Base-by-base conservation (phyloP, 2,113 vertebrate genomes). In the Tangachromis dhanisi region DNA sequence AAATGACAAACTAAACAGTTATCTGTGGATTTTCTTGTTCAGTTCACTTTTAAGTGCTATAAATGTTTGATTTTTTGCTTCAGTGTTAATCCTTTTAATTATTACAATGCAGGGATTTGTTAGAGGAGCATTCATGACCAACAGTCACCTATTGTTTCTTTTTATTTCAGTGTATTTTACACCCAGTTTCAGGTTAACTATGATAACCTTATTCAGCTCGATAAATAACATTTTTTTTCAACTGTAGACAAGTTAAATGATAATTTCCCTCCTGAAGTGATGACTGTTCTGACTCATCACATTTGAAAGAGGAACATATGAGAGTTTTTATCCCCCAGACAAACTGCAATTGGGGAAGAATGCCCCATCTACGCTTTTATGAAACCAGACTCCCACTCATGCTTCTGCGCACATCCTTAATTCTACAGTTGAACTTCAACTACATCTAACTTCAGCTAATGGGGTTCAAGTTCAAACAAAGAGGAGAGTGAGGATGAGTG, bases 391-490 rank as follows among this genome's bases (percentile, higher is more conserved):
- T 82, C 84, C 86, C 83, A 91, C 90, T 82, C 45, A 19, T n/a
- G 31, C 31, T 80, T 85, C 38, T 3, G 31, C 13, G 71, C 38
- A 17, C 59, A 84, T 47, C 26, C 54, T 42, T 84, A 81, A 85
- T 88, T 85, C 66, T 81, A 26, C 53, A 49, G 66, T 81, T 89
- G 68, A 85, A 83, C 83, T 88, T 87, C 29, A 54, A 87, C 90
- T 88, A 90, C 81, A 51, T 68, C 17, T 83, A 33, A 63, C n/a
- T 76, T 76, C 40, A 76, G 35, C 21, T n/a, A 89, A 89, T 38
- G 24, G 91, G 89, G 83, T 92, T 92, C 54, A 90, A 89, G 91
- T 93, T 94, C 89, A 91, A 84, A 90, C 53, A 84, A 10, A 59
- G 86, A 47, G 35, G 79, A 86, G 88, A 82, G 47, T 3, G 81